Base-by-base conservation (phyloP, 1,140 invertebrate genomes). In the Calephelis nemesis region DNA sequence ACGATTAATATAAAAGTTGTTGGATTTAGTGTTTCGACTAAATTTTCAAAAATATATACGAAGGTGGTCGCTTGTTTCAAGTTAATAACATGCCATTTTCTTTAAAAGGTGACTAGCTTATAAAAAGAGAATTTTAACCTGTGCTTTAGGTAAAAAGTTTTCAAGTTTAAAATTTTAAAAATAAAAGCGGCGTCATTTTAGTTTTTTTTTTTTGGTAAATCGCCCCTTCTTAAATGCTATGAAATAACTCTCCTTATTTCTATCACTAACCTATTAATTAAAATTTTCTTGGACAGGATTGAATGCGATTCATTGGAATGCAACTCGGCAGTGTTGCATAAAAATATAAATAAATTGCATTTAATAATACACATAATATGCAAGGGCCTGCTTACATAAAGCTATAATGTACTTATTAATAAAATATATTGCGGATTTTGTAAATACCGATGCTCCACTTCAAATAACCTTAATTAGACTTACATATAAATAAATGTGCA, bases 331-430 rank as follows among this genome's bases (percentile, higher is more conserved):
- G 76, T 77, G 72, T 73, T 71, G 48, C 30, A 71, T 66, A 62
- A 63, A 69, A 65, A 74, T 67, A 71, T 70, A 76, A 49, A 70
- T 71, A 71, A 70, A 72, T 75, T 71, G 69, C 69, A 71, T 73
- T 70, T 62, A 58, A 70, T 62, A 71, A 75, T 74, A 71, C 40
- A 74, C 54, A 73, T 71, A 73, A 67, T 76, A 76, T 83, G 79
- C 82, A 81, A 89, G 83, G 78, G 73, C 82, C 81, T 72, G 83
- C 82, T 79, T 77, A 83, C 76, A 81, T 78, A 75, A 76, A 72
- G 74, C 68, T 70, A 68, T 67, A 71, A 62, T 71, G 63, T 71
- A 69, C 64, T 67, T 48, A 54, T 63, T 5, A 71, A 54, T 65
- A 71, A 50, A 62, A 73, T 67, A 66, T 69, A 73, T 71, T 68